phyloP scores from a whole-genome alignment of 2,113 vertebrate genomes.

The Marmota monax region DNA sequence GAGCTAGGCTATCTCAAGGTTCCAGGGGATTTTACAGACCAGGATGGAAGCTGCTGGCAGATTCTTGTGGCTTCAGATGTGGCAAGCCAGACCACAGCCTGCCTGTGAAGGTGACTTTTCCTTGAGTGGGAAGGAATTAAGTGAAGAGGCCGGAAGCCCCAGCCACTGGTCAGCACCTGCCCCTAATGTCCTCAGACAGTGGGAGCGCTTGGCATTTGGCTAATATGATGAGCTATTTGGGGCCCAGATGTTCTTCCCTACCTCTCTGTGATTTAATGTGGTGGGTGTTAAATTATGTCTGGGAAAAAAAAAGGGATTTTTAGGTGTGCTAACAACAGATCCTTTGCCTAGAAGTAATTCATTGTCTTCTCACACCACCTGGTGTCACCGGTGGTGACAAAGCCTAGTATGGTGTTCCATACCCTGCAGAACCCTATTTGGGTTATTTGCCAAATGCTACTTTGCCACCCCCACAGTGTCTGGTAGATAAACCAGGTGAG shows the following conservation, averaged over 20 bases:
- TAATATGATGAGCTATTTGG: background rate
- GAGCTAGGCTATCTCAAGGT: background rate
- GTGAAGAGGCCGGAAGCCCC: background rate
- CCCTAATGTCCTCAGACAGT: background rate
- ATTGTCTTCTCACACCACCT: conserved; percentile 59
- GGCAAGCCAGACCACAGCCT: background rate
- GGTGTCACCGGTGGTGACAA: conserved; percentile 32
- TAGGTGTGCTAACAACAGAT: conserved; percentile 27
- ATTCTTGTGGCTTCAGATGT: background rate
- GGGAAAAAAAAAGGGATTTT: conserved; percentile 2
- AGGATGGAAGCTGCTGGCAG: background rate
- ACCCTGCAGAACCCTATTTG: background rate
- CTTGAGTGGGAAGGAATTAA: background rate
- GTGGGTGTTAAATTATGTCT: conserved; percentile 26
- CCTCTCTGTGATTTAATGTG: background rate
- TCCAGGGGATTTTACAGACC: background rate
- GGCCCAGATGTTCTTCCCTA: conserved; percentile 16
- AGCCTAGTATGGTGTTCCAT: background rate
- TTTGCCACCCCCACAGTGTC: background rate
- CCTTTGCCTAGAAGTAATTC: conserved; percentile 58
- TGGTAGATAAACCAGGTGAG: conserved; percentile 4
- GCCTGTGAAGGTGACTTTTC: background rate
- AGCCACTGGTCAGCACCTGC: too few species aligned
- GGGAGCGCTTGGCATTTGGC: background rate
- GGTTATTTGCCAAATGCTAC: conserved; percentile 23